Conservation (phyloP, 2,888 invertebrate species). For the Epsilonema sp. region DNA sequence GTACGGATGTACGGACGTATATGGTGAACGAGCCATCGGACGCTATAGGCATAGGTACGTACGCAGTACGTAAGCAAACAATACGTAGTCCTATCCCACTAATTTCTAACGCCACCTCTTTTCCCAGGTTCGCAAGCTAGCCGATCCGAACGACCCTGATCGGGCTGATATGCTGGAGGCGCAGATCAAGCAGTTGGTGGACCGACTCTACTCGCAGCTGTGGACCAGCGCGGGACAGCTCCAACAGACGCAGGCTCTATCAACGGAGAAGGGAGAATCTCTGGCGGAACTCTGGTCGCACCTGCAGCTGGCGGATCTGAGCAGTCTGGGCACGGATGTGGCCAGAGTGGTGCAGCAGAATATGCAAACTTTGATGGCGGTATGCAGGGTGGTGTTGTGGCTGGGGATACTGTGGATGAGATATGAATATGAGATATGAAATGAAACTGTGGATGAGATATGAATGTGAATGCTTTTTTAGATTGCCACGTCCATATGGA, state of each 20-base stretch:
- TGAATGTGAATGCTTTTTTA: constrained; percentile 11
- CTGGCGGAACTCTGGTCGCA: constrained; percentile 16
- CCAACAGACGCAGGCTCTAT: too few relatives aligned
- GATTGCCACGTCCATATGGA: constrained; percentile 23
- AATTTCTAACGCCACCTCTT: not conserved
- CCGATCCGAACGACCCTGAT: constrained; percentile 19
- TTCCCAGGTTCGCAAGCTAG: constrained; percentile 17
- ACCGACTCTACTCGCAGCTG: constrained; percentile 25
- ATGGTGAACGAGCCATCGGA: too few relatives aligned
- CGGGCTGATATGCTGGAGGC: constrained; percentile 25
- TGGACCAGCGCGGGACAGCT: too few relatives aligned
- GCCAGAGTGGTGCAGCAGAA: constrained; percentile 24
- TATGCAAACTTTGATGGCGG: constrained; percentile 24
- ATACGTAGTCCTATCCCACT: too few relatives aligned
- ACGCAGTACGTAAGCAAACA: too few relatives aligned
- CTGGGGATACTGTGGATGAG: not conserved
- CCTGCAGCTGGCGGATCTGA: constrained; percentile 19
- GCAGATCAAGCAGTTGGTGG: constrained; percentile 25
- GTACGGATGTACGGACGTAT: too few relatives aligned
- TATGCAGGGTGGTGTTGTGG: too few relatives aligned
- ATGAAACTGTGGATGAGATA: not conserved
- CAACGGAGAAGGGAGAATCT: too few relatives aligned
- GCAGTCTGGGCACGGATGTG: constrained; percentile 21
- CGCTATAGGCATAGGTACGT: too few relatives aligned
- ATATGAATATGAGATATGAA: not conserved